Evolutionary conservation across 2,797 vertebrate species (phyloP).

Genomic region (Sarcophilus harrisii): DNA sequence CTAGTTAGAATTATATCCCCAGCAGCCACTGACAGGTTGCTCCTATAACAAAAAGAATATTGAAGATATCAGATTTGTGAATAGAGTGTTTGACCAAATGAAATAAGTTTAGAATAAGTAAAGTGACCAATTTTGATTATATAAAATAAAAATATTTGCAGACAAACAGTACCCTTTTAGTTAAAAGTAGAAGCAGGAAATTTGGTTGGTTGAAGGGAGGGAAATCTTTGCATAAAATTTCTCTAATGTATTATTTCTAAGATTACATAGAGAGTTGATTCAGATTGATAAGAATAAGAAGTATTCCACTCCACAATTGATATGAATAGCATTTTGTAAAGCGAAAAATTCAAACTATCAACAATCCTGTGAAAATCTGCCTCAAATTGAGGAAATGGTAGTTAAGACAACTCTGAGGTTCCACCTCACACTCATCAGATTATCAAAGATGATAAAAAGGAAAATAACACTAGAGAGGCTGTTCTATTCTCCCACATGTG

Average conservation of each 20-base stretch:
- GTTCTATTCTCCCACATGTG: not conserved
- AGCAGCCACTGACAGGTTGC: too few relatives aligned
- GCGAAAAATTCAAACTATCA: too few relatives aligned
- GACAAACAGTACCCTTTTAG: not conserved
- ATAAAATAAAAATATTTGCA: not conserved
- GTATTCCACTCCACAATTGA: not conserved
- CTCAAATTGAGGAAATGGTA: not conserved
- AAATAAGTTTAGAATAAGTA: not conserved
- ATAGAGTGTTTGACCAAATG: not conserved
- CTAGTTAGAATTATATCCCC: too few relatives aligned
- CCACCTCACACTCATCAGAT: not conserved
- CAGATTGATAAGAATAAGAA: not conserved
- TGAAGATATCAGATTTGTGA: not conserved
- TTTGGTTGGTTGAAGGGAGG: not conserved
- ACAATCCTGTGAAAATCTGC: not conserved
- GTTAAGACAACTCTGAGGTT: not conserved
- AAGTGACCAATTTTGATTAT: not conserved
- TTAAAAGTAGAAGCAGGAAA: not conserved
- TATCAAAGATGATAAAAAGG: not conserved
- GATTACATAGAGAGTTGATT: not conserved
- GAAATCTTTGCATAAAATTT: not conserved
- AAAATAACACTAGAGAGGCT: not conserved
- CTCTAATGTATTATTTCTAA: not conserved
- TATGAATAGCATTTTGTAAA: too few relatives aligned
- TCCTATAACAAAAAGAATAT: not conserved